Conservation (phyloP, 2,888 invertebrate species). For the Sarcophaga caerulescens region DNA sequence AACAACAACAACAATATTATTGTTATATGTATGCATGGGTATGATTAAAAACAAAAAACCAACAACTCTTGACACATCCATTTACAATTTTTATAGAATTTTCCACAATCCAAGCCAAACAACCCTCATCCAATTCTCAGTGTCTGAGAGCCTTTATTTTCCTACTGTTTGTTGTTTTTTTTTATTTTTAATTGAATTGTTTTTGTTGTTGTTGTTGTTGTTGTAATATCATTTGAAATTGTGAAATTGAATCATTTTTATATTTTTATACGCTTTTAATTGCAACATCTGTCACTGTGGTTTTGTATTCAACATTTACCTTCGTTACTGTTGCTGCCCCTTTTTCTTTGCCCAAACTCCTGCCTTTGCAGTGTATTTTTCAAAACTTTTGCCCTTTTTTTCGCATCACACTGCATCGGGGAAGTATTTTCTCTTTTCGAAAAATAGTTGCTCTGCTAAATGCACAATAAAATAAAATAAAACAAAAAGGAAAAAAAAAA, state of each 20-base stretch:
- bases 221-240: constrained; percentile 14
- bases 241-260: constrained; percentile 71
- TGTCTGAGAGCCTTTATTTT: constrained; percentile 24
- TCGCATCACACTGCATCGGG: too few species aligned
- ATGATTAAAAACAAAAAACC: not conserved
- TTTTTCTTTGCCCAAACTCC: not conserved
- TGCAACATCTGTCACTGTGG: constrained; percentile 80
- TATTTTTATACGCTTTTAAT: constrained; percentile 78
- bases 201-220: not conserved
- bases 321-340: constrained; percentile 28
- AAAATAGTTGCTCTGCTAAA: constrained; percentile 35
- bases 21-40: not conserved
- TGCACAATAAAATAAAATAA: constrained; percentile 48
- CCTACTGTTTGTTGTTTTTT: constrained; percentile 30
- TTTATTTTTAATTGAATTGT: constrained; percentile 55
- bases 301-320: constrained; percentile 62
- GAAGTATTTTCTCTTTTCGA: not conserved
- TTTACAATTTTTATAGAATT: constrained; percentile 45
- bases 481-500: too few species aligned
- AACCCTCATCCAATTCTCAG: constrained; percentile 55
- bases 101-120: constrained; percentile 44
- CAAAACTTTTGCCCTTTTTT: too few species aligned
- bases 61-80: constrained; percentile 48
- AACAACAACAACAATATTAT: constrained; percentile 29
- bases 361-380: too few species aligned